Evolutionary conservation across 2,797 vertebrate species (phyloP), one percentile per base, ranked within the genome.

Genomic region (Staurois parvus): DNA sequence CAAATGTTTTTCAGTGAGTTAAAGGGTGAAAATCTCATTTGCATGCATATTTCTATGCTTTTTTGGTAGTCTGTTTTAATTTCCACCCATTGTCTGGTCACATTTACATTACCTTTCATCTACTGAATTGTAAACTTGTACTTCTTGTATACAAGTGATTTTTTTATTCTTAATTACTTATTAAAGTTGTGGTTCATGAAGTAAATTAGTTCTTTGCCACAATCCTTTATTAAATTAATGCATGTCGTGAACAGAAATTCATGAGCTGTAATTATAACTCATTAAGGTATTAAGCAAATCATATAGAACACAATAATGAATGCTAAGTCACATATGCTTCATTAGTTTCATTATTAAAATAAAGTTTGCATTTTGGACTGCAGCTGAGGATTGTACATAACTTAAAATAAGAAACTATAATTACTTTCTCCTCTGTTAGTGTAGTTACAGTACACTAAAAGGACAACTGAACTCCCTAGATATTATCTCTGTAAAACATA

Each of bases 121-220:
- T 92, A 95, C 90, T 93, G 93, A 90, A 89, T 95, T 93, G 91
- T 94, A 92, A 95, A 96, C 95, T 93, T 91, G 91, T 90, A 89
- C 85, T 93, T 91, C 90, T 85, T 92, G 92, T 91, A 91, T 92
- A 94, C 93, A 94, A 93, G 94, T 95, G 94, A 94, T 94, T 93
- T 95, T 95, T 89, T 79, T 91, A 88, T 93, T 89, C 89, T 93
- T 90, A 94, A 96, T 96, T 96, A 89, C 94, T 94, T 96, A 94
- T 92, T 89, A 89, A 90, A 89, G 94, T 91, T 90, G 81, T 81
- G 91, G 86, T 89, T 93, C 88, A 85, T 89, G 73, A 90, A 92
- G 88, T 91, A 88, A 93, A 88, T 90, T 83, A 81, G 87, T 91
- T 88, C 64, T 90, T 87, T 92, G 93, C 92, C 91, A 92, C 89